These are phyloP conservation scores for Pandemis corylana DNA, from an alignment of 2,888 invertebrate species.

Conservation along the genomic window DNA sequence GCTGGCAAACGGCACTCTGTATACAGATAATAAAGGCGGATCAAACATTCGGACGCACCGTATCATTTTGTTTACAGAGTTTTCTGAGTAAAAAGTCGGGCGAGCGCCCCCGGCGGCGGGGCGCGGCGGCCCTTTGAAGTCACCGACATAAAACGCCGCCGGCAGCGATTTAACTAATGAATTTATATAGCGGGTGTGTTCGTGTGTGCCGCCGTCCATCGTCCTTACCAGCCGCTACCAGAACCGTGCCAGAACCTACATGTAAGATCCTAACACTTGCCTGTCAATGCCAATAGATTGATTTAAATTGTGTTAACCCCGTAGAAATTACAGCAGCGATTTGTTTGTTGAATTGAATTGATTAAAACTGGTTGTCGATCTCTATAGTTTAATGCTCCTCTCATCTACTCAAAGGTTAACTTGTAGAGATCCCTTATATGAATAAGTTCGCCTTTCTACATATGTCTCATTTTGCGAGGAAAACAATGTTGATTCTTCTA, in stretches of 20 bases:
- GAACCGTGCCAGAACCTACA: conserved; percentile 33
- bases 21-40: conserved; percentile 83
- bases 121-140: conserved; percentile 78
- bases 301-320: too few species aligned
- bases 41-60: conserved; percentile 82
- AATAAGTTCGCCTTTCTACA: too few species aligned
- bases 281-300: background rate
- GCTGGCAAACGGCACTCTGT: conserved; percentile 76
- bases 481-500: too few species aligned
- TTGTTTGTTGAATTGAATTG: too few species aligned
- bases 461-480: too few species aligned
- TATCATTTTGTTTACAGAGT: conserved; percentile 85
- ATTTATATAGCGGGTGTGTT: conserved; percentile 84
- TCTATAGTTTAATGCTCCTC: too few species aligned
- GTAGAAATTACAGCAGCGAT: too few species aligned
- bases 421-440: too few species aligned
- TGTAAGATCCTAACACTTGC: background rate
- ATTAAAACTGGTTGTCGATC: too few species aligned
- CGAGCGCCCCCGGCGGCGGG: conserved; percentile 77
- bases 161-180: conserved; percentile 86
- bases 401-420: too few species aligned
- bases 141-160: conserved; percentile 84
- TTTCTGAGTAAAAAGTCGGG: conserved; percentile 82
- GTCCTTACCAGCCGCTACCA: conserved; percentile 44
- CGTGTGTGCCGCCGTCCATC: conserved; percentile 54